Evolutionary conservation across 1,140 invertebrate species (phyloP), one percentile per base, ranked within the genome.

Genomic region (Acyrthosiphon pisum): DNA sequence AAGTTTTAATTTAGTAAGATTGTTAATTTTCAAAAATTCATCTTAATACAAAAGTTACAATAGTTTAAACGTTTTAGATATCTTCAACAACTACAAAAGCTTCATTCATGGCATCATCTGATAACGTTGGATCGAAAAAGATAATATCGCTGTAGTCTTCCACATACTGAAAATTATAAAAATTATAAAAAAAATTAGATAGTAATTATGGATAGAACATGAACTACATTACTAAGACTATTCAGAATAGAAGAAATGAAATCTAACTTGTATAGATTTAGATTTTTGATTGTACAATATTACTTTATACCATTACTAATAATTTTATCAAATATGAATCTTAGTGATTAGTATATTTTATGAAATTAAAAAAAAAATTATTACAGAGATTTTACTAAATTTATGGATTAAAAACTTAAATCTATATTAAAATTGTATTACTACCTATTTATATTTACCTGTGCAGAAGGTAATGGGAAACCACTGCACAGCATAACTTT

Each of bases 111-210:
- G 56, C 30, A 81, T 91, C 53, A 11, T n/a, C 90, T 35, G 68
- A 30, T 35, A 20, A 26, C 11, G 18, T 7, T 20, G 35, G 35
- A 23, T 37, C n/a, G 6, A 44, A 48, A 35, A 76, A 91, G 8
- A n/a, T 35, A 6, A 81, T 14, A 37, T 83, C 90, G 0, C 7
- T 48, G 22, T 20, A 50, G 6, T 91, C 90, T 81, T 91, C 90
- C 6, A 81, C 68, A 50, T n/a, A 91, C 90, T 91, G 20, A 60
- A 90, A 46, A 91, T 76, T n/a, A 91, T 60, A 35, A 60, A 90
- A 46, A 91, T 76, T n/a, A 91, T 60, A 35, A 81, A 22, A 26
- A 22, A 81, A 44, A 44, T 48, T 81, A 48, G 22, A 46, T 91
- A 90, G 23, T 68, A n/a, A 68, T n/a, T 68, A n/a, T 60, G 26